Evolutionary conservation across 2,888 invertebrate genomes (phyloP), one percentile per base, ranked within the genome.

Genomic region (Ganaspis brasiliensis): DNA sequence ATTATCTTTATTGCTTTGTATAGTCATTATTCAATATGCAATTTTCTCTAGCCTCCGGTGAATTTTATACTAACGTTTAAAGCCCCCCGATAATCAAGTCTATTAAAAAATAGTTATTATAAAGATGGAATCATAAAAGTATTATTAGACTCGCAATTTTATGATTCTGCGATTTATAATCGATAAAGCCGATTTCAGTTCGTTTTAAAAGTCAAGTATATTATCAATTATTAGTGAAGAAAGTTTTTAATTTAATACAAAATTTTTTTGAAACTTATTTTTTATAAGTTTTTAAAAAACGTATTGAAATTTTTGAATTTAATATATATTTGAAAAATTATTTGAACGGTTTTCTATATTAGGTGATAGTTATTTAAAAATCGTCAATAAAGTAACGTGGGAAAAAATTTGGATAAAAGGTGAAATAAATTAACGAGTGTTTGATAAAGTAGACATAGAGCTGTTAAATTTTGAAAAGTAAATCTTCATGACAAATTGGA

Each of bases 21-120:
- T 49, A 49, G 49, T 71, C 52, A 71, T 71, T 71, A 71, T 49
- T 52, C 26, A 26, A 71, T 26, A 52, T 52, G 71, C 31, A 12
- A 71, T 71, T 52, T 71, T 71, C 10, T 26, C 26, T 26, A 19
- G 61, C 37, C 19, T n/a, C 19, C 14, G 26, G 19, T 52, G 52
- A 52, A 71, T 52, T 52, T 52, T 31, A 40, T 63, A 14, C 19
- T 61, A 31, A 37, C 37, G 61, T 63, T 6, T 37, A 21, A 21
- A 5, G 37, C 37, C 10, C 2, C 10, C n/a, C 37, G 35, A 19
- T 19, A 16, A 19, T 26, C 57, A 37, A 35, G 5, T 21, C 37
- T 37, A 37, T 21, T 45, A 19, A 37, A 40, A 63, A 63, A 63
- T 37, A 63, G 5, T 37, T 19, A 61, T 61, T 61, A 61, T 37